Percentiles rank a stretch among this genome's conserved stretches.
phyloP scores from a whole-genome alignment of 2,888 invertebrate species.

The Conchocele bisecta region DNA sequence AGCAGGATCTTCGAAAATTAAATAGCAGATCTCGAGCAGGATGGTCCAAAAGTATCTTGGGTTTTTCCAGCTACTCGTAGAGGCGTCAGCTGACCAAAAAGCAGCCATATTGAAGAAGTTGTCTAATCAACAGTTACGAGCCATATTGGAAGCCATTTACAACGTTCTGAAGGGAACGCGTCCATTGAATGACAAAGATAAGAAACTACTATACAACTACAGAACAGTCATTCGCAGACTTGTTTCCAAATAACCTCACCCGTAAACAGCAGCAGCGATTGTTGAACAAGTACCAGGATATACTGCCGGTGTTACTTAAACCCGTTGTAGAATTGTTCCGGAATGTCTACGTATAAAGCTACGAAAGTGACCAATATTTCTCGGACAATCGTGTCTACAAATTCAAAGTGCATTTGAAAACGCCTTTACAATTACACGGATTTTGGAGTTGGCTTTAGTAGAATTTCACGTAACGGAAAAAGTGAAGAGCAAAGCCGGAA shows the following conservation, averaged over 20 bases:
- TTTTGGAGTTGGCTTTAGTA: constrained; percentile 9
- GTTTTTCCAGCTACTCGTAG: constrained; percentile 23
- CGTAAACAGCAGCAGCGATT: constrained; percentile 17
- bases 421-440: constrained; percentile 7
- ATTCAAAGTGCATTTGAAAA: constrained; percentile 29
- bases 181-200: constrained; percentile 25
- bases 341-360: constrained; percentile 6
- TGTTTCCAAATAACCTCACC: constrained; percentile 30
- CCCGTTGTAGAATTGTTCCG: background rate
- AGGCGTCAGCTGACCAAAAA: constrained; percentile 20
- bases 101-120: constrained; percentile 18
- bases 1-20: constrained; percentile 23
- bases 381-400: background rate
- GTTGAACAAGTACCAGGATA: constrained; percentile 10
- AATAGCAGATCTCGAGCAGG: constrained; percentile 1
- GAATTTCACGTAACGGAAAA: constrained; percentile 14
- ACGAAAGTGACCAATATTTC: background rate
- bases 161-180: constrained; percentile 47
- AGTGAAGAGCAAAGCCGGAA: background rate
- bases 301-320: constrained; percentile 22
- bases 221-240: constrained; percentile 35
- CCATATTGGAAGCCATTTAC: constrained; percentile 42
- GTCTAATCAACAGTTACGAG: constrained; percentile 18
- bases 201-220: constrained; percentile 29
- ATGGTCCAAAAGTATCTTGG: constrained; percentile 27